phyloP scores from a whole-genome alignment of 2,797 vertebrate genomes.

The Pempheris klunzingeri region DNA sequence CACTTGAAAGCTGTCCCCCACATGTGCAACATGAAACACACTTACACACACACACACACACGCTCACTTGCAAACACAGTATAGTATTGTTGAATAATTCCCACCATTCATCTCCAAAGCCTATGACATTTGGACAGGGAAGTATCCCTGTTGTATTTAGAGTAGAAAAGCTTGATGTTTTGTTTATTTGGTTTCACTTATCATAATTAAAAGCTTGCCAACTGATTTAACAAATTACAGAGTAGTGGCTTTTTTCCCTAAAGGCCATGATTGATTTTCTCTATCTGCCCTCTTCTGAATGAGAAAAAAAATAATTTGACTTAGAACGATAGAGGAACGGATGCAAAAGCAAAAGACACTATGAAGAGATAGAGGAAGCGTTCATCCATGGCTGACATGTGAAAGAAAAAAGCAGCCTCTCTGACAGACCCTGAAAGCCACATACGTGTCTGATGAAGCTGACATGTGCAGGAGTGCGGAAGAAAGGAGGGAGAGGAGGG shows the following conservation, averaged over 20 bases:
- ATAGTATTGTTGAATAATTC: neutral
- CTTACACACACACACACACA: neutral
- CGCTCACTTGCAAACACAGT: neutral
- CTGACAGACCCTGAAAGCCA: slow-evolving; percentile 51
- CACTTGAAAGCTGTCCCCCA: slow-evolving; percentile 21
- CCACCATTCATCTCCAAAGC: slow-evolving; percentile 34
- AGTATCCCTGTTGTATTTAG: slow-evolving; percentile 31
- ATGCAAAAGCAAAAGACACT: slow-evolving; percentile 5
- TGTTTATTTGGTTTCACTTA: slow-evolving; percentile 56
- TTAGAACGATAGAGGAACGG: slow-evolving; percentile 4
- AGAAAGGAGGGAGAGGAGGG: slow-evolving; percentile 16
- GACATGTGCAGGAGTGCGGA: slow-evolving; percentile 64
- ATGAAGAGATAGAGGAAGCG: slow-evolving; percentile 12
- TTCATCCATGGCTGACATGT: slow-evolving; percentile 36
- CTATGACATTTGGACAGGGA: slow-evolving; percentile 14
- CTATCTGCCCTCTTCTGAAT: slow-evolving; percentile 23
- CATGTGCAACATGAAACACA: neutral
- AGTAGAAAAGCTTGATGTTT: slow-evolving; percentile 37
- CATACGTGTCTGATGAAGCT: slow-evolving; percentile 53
- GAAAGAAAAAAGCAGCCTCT: slow-evolving; percentile 14
- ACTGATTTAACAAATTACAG: slow-evolving; percentile 37
- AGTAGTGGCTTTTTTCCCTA: slow-evolving; percentile 12
- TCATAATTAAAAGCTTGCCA: slow-evolving; percentile 64
- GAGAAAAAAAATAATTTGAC: slow-evolving; percentile 42
- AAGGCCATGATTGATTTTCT: slow-evolving; percentile 55